Evolutionary conservation across 2,797 vertebrate species (phyloP), one percentile per base, ranked within the genome.

Genomic region (Erethizon dorsatum): DNA sequence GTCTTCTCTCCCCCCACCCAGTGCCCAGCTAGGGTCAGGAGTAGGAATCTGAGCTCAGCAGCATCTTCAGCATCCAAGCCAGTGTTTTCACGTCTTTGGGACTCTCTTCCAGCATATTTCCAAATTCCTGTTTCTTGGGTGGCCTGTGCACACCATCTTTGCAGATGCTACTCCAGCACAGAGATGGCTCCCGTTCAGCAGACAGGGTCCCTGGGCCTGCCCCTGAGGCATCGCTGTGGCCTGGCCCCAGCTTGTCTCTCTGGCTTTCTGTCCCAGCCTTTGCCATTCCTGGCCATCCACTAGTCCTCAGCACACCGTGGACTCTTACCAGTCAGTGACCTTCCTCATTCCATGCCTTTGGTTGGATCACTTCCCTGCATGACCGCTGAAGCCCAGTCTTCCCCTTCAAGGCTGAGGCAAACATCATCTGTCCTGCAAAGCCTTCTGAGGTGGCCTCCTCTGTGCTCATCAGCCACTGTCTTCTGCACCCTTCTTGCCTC

Each of bases 211-310:
- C 61, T 63, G 61, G 61, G 61, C 61, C 61, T 61, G 24, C 4
- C 31, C 14, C 17, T 75, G 8, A 18, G 63, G 26, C 17, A 1
- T 47, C 14, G 1, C n/a, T 3, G 0, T 2, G 6, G 28, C 45
- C 31, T 61, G n/a, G 31, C 18, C 45, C 75, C 28, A 28, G 22
- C 87, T 75, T 57, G 59, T 54, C 75, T 69, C 41, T 45, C 56
- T 5, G 2, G 54, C 31, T 78, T 57, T 20, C 31, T 61, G 14
- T 90, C 54, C 63, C 57, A 59, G 52, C 37, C 50, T 4, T 47
- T 26, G 8, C 31, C 0, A 0, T 13, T 37, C 20, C 10, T 24
- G 54, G 12, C 47, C 1, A 0, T 56, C 54, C 17, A 0, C 83
- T 75, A 71, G 54, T 47, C 63, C 28, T 71, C 59, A n/a, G 57